Base-by-base conservation (phyloP, 2,797 vertebrate genomes). In the Karalla daura region DNA sequence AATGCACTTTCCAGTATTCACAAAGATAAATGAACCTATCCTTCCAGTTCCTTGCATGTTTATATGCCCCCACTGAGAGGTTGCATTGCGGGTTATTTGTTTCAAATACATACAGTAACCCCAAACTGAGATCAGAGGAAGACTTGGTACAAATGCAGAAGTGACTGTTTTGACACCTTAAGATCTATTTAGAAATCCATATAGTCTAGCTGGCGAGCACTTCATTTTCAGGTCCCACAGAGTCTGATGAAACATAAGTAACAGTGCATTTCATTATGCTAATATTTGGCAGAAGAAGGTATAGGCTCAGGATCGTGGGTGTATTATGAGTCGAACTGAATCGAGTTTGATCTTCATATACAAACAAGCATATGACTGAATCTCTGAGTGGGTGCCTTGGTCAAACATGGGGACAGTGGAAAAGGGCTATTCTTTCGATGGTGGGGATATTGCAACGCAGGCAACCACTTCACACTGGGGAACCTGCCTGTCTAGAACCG, bases 211-310 rank as follows among this genome's bases (percentile, higher is more conserved):
- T 80, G 85, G 88, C 23, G 39, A 86, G 61, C 64, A 52, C 78
- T 79, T 87, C 24, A 64, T 83, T 79, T 75, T 55, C 65, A 65
- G 63, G 46, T 40, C 63, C 67, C 44, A 69, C 71, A 74, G 65
- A 74, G 47, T 74, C 58, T 68, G 71, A 81, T 88, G 80, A 64
- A 67, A 77, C 67, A 70, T 78, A 74, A 79, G 83, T 83, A 81
- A 74, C 61, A 60, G 44, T 68, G 72, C 73, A 74, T 88, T 86
- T 84, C 77, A 80, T 88, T 87, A 82, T 78, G 82, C 51, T 85
- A 84, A 86, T 85, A 61, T 85, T 33, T 60, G 33, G 50, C 46
- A 71, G 61, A 45, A 46, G 69, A 69, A 63, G 60, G 49, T 60
- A 51, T 39, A 32, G 20, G 52, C 24, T 56, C 40, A 49, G 72